Base-by-base conservation (phyloP, 1,140 invertebrate genomes). In the Matsumurasca onukii region DNA sequence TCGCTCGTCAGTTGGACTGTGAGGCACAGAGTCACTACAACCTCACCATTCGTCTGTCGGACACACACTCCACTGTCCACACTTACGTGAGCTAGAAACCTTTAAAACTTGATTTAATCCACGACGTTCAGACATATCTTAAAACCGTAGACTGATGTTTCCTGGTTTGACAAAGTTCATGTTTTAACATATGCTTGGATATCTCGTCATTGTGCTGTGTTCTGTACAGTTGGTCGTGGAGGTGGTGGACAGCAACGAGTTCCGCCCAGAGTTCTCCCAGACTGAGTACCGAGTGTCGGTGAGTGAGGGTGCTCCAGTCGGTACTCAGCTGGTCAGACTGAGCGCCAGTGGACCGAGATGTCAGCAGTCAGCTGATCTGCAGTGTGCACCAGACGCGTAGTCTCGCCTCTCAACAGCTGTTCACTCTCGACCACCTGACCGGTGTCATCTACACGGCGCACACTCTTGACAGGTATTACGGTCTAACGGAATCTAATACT, bases 11-110 rank as follows among this genome's bases (percentile, higher is more conserved):
- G 61, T 81, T 97, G 31, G 89, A 96, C 75, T 92, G 91, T 85
- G 93, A 97, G 79, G 85, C 79, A 0, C 86, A 88, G 75, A 83
- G 83, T 31, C 81, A 82, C 49, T 98, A 97, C 81, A 88, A 88
- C 75, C 82, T 98, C 0, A 95, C 93, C 39, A 88, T 98, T 12
- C 88, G 88, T 74, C 90, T 94, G 2, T 94, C 88, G 15, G 95
- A 98, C 81, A 93, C 93, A 2, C 79, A 89, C 13, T 82, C 92
- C 78, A 85, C 83, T 13, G 84, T 87, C 12, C 84, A 85, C 71
- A 88, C 89, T 3, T 85, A 86, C 75, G 86, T 90, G n/a, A 15
- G 22, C 30, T 64, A 3, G 24, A 64, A 9, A n/a, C 15, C 24
- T 12, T 20, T 55, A 55, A 12, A n/a, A n/a, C n/a, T n/a, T n/a